A percentile compares a stretch with the other conserved stretches of the same genome.
phyloP scores from a whole-genome alignment of 2,888 invertebrate species.

The Hecatera dysodea region DNA sequence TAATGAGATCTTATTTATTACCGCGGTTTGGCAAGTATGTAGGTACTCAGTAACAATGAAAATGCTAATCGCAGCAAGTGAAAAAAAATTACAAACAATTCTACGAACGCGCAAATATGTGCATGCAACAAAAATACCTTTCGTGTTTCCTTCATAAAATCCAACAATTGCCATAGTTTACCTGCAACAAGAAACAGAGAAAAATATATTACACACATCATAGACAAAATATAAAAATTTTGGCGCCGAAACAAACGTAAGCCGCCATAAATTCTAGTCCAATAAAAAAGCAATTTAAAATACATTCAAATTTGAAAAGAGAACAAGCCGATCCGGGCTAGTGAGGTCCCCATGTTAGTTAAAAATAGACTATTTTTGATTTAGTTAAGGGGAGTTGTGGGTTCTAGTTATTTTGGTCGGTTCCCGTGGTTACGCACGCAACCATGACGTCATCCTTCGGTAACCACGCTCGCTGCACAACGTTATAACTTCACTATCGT shows the following conservation, averaged over 20 bases:
- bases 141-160: slow-evolving; percentile 37
- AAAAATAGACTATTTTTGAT: slow-evolving; percentile 63
- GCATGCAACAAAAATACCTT: slow-evolving; percentile 66
- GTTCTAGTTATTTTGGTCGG: slow-evolving; percentile 68
- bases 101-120: slow-evolving; percentile 36
- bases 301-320: slow-evolving; percentile 85
- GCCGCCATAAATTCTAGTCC: slow-evolving; percentile 86
- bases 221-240: slow-evolving; percentile 76
- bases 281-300: slow-evolving; percentile 90
- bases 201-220: slow-evolving; percentile 71
- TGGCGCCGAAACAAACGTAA: slow-evolving; percentile 84
- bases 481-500: slow-evolving; percentile 70
- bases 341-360: slow-evolving; percentile 63
- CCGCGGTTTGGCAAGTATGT: slow-evolving; percentile 9
- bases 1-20: slow-evolving; percentile 1
- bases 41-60: slow-evolving; percentile 25
- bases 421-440: slow-evolving; percentile 75
- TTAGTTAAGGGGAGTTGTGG: slow-evolving; percentile 65
- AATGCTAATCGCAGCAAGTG: slow-evolving; percentile 12
- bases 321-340: slow-evolving; percentile 74
- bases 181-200: slow-evolving; percentile 66
- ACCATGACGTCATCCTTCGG: slow-evolving; percentile 88
- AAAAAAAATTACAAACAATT: slow-evolving; percentile 34
- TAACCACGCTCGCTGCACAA: slow-evolving; percentile 86
- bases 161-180: slow-evolving; percentile 55